Evolutionary conservation across 2,113 vertebrate genomes (phyloP), one percentile per base, ranked within the genome.

Genomic region (Phalacrocorax pelagicus): DNA sequence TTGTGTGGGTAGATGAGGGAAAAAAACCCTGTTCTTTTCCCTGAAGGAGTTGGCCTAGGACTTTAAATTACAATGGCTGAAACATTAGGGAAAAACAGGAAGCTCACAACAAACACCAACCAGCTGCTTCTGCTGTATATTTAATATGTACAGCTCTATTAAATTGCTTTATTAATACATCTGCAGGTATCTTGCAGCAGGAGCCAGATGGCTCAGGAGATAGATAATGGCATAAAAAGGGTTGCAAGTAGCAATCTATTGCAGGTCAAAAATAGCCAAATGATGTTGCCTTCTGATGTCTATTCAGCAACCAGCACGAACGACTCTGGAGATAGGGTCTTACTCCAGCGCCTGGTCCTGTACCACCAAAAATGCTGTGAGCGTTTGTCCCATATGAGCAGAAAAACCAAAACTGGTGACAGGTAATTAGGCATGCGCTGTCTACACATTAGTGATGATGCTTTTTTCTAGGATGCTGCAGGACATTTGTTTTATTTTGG

Each of bases 61-160:
- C 58, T 95, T 94, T 67, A 93, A 82, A 81, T 82, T 73, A 63
- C 7, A 5, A 30, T 65, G 63, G 12, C 63, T 91, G 71, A 84
- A 96, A 92, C 36, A n/a, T 84, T 46, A 74, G 75, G 81, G 79
- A n/a, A 88, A 93, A 95, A 75, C 51, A 70, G 66, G 81, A 85
- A 94, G 51, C 67, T 92, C 77, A 83, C 44, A 96, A 57, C 84
- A 96, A 96, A 95, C 94, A 95, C 74, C 34, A 29, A 85, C 51
- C 96, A 97, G 93, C 93, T 97, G 96, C 71, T 96, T 95, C 92
- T 93, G 55, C 71, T 92, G 75, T 86, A 49, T 94, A 78, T 93
- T 97, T 96, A 89, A 91, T 95, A 96, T 61, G 90, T 93, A 86
- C 95, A 93, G 40, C 89, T 96, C 94, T 95, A 89, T 97, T 95